A percentile compares a stretch with the other conserved stretches of the same genome.
These are phyloP conservation scores for Aphidoletes aphidimyza DNA, from an alignment of 2,888 invertebrate genomes.

Conservation along the genomic window DNA sequence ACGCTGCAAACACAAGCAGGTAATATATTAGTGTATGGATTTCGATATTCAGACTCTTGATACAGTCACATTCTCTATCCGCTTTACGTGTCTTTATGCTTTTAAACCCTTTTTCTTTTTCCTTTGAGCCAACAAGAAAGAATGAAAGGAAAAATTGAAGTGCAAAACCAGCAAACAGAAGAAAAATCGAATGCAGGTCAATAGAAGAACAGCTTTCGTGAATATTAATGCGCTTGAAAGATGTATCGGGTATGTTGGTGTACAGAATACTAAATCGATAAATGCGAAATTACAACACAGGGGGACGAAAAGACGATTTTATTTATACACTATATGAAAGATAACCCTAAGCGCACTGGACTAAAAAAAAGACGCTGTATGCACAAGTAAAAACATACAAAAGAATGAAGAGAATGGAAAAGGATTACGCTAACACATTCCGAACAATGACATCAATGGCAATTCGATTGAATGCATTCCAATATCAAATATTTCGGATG, in stretches of 20 bases:
- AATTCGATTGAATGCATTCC: conserved; percentile 13
- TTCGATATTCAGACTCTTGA: conserved; percentile 2
- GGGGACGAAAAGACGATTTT: not conserved
- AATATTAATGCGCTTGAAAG: not conserved
- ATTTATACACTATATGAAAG: no score
- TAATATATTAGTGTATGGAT: not conserved
- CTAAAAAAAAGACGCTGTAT: not conserved
- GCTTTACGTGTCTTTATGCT: not conserved
- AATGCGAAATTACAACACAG: not conserved
- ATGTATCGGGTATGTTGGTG: not conserved
- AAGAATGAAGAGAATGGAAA: conserved; percentile 13
- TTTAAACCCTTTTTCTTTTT: not conserved
- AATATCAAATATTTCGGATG: conserved; percentile 1
- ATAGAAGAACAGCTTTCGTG: conserved; percentile 35
- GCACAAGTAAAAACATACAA: not conserved
- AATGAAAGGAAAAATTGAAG: not conserved
- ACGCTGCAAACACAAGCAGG: not conserved
- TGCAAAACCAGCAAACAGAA: not conserved
- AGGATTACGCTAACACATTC: conserved; percentile 39
- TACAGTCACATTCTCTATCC: conserved; percentile 41
- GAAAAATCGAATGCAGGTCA: conserved; percentile 35
- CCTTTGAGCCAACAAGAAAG: no score
- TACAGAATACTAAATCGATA: not conserved
- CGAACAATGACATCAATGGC: conserved; percentile 45
- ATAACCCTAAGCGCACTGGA: not conserved